A percentile compares a stretch with the other conserved stretches of the same genome.
Conservation (phyloP, 2,797 vertebrate species). For the Eidolon dupreanum region DNA sequence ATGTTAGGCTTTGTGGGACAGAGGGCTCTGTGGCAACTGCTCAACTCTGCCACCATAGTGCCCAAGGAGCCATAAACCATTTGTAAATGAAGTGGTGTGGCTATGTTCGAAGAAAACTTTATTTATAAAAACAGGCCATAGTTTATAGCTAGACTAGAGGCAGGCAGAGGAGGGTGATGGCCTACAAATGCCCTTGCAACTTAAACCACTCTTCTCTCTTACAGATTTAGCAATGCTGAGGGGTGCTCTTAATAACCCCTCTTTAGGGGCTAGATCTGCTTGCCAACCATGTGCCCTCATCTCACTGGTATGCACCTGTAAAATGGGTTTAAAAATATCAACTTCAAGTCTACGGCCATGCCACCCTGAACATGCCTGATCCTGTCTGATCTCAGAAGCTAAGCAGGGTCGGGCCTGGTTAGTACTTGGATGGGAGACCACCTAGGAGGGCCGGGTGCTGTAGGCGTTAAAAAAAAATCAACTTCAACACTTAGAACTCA, state of each 20-base stretch:
- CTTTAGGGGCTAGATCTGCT: not conserved
- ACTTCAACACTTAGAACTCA: not conserved
- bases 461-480: not conserved
- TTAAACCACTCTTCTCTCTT: not conserved
- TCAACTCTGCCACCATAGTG: not conserved
- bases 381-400: too few species aligned
- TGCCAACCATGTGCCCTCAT: not conserved
- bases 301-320: not conserved
- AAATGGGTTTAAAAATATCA: not conserved
- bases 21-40: not conserved
- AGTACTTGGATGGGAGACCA: too few species aligned
- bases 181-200: not conserved
- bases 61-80: too few species aligned
- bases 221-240: not conserved
- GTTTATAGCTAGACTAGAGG: not conserved
- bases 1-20: not conserved
- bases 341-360: not conserved
- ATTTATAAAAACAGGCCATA: not conserved
- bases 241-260: not conserved
- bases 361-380: too few species aligned
- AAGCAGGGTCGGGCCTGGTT: too few species aligned
- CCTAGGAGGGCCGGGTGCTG: too few species aligned
- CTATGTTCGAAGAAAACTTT: not conserved
- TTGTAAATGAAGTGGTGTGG: not conserved
- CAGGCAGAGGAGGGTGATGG: too few species aligned